A percentile compares a stretch with the other conserved stretches of the same genome.
phyloP scores from a whole-genome alignment of 2,797 vertebrate species.

The Stomatorhinus walkeri region DNA sequence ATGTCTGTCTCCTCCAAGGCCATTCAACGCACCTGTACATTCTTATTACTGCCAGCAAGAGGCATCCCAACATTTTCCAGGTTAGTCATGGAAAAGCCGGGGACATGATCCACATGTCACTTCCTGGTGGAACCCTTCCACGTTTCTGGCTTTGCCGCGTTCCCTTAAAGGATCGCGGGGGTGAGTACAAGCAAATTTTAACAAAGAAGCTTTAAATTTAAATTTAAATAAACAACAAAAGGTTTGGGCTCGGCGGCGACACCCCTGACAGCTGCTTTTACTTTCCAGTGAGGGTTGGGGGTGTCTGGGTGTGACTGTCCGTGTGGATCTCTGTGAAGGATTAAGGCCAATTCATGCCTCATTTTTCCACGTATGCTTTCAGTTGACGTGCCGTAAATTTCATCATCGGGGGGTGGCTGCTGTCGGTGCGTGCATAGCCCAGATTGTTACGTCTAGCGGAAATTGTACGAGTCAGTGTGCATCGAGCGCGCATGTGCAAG shows the following conservation, averaged over 20 bases:
- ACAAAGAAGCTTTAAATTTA: constrained; percentile 5
- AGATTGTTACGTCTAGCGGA: not conserved
- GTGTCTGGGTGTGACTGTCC: not conserved
- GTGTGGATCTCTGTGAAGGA: not conserved
- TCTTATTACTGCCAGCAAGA: not conserved
- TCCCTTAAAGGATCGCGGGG: not conserved
- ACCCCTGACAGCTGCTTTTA: not conserved
- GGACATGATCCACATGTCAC: not conserved
- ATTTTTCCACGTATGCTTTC: not conserved
- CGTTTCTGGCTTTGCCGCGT: not conserved
- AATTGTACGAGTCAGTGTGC: not conserved
- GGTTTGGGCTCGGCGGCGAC: too few species aligned
- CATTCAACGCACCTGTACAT: not conserved
- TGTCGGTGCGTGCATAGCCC: too few species aligned
- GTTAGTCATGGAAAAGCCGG: not conserved
- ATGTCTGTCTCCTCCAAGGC: not conserved
- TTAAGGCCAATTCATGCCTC: not conserved
- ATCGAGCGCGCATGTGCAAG: not conserved
- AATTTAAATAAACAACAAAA: not conserved
- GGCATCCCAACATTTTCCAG: not conserved
- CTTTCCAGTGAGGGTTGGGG: not conserved
- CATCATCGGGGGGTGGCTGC: not conserved
- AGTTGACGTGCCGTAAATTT: not conserved
- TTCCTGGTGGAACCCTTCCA: not conserved
- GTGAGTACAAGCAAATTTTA: not conserved